Evolutionary conservation across 1,140 invertebrate species (phyloP).

Genomic region (Cherax destructor): DNA sequence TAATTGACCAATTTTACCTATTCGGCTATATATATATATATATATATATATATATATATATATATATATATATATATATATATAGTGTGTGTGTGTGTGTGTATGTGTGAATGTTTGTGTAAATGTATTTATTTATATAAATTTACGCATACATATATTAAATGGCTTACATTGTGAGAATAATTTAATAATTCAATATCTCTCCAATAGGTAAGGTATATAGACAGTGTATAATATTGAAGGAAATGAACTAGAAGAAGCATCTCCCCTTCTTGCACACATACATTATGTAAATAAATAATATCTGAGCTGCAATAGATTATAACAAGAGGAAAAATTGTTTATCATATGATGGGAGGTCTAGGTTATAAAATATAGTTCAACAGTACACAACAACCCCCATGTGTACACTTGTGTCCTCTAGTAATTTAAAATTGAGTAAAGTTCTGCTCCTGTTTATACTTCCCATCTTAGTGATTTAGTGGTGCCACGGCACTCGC

Average conservation of each 20-base stretch:
- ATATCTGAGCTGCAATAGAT: background rate
- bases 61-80: slow-evolving; percentile 51
- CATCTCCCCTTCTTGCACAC: background rate
- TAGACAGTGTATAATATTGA: slow-evolving; percentile 42
- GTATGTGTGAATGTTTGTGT: slow-evolving; percentile 33
- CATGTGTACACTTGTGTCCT: slow-evolving; percentile 25
- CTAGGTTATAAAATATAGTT: slow-evolving; percentile 42
- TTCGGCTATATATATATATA: slow-evolving; percentile 26
- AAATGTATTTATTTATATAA: background rate
- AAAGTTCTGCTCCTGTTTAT: background rate
- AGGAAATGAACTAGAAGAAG: slow-evolving; percentile 3
- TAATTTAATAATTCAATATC: background rate
- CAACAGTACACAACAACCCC: slow-evolving; percentile 52
- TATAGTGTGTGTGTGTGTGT: slow-evolving; percentile 16
- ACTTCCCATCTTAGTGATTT: background rate
- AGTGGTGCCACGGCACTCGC: background rate
- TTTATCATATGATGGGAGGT: slow-evolving; percentile 34
- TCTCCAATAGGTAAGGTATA: slow-evolving; percentile 8
- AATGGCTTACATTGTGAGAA: slow-evolving; percentile 7
- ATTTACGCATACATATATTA: background rate
- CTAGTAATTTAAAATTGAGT: background rate
- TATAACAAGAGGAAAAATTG: slow-evolving; percentile 38
- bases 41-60: slow-evolving; percentile 51
- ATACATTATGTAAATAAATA: background rate
- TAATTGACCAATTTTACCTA: too few relatives aligned